Evolutionary conservation across 2,113 vertebrate genomes (phyloP).

Genomic region (Cephalopholis sonnerati): DNA sequence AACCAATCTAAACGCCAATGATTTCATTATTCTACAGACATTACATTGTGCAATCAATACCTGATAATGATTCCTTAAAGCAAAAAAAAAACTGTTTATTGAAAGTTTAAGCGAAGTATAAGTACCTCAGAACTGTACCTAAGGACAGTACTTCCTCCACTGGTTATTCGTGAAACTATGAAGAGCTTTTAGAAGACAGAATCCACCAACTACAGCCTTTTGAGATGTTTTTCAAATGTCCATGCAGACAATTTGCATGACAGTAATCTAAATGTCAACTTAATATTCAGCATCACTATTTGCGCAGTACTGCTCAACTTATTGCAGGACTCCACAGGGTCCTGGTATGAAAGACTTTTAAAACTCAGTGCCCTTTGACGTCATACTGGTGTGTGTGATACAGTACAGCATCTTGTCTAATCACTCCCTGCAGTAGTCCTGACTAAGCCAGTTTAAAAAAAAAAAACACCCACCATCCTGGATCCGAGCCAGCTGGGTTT

Average conservation of each 20-base stretch:
- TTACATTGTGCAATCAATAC: no score
- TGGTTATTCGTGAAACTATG: neutral
- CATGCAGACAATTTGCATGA: slow-evolving; percentile 17
- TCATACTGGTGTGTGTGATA: slow-evolving; percentile 54
- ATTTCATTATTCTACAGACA: no score
- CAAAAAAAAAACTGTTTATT: no score
- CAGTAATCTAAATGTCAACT: slow-evolving; percentile 43
- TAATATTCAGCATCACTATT: slow-evolving; percentile 15
- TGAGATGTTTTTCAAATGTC: neutral
- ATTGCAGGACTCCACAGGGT: slow-evolving; percentile 14
- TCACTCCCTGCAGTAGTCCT: slow-evolving; percentile 64
- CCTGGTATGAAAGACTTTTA: slow-evolving; percentile 48
- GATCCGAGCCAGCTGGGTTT: slow-evolving; percentile 69
- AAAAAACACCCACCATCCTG: slow-evolving; percentile 67
- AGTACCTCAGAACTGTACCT: no score
- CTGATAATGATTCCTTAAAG: no score
- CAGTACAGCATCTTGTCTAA: slow-evolving; percentile 69
- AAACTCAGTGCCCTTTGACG: slow-evolving; percentile 43
- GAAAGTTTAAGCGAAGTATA: no score
- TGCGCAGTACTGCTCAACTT: slow-evolving; percentile 14
- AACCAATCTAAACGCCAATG: no score
- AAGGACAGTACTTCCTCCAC: neutral
- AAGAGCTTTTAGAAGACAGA: neutral
- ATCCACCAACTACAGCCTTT: neutral
- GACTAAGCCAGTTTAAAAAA: slow-evolving; percentile 69